Percentiles rank a stretch among this genome's conserved stretches.
Conservation (phyloP, 2,888 invertebrate genomes). For the Sminthurinus aureus region DNA sequence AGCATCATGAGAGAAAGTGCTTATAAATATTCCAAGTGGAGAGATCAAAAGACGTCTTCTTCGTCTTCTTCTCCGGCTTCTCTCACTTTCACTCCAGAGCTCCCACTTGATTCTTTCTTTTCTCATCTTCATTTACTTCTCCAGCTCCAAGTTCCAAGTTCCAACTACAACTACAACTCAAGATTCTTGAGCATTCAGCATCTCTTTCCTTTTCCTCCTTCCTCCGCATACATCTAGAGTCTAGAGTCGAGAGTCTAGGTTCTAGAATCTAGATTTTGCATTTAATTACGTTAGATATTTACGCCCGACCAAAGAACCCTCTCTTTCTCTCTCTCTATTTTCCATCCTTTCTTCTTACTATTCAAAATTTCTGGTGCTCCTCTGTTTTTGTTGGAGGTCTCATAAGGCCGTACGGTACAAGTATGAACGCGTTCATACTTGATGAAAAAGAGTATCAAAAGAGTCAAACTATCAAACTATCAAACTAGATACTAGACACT, state of each 20-base stretch:
- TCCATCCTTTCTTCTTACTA: not conserved
- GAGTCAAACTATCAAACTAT: not conserved
- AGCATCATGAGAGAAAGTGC: constrained; percentile 40
- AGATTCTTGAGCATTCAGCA: too few relatives aligned
- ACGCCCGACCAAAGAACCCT: constrained; percentile 4
- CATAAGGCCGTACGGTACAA: not conserved
- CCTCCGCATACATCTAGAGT: not conserved
- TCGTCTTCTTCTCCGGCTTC: not conserved
- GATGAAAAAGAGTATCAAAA: not conserved
- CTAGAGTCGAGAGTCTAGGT: too few relatives aligned
- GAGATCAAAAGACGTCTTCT: constrained; percentile 36
- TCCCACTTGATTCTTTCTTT: too few relatives aligned
- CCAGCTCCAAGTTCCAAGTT: too few relatives aligned
- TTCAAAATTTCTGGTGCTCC: not conserved
- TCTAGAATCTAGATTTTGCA: constrained; percentile 29
- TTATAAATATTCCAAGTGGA: constrained; percentile 35
- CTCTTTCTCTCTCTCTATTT: constrained; percentile 13
- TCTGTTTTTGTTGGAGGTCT: too few relatives aligned
- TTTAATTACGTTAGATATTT: constrained; percentile 39
- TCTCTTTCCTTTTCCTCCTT: not conserved
- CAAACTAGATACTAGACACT: not conserved
- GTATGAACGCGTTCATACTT: not conserved
- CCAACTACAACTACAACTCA: too few relatives aligned
- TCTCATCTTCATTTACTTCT: too few relatives aligned
- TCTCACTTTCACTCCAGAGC: not conserved